Base-by-base conservation (phyloP, 1,140 invertebrate genomes). In the Akabosia matsudoensis region DNA sequence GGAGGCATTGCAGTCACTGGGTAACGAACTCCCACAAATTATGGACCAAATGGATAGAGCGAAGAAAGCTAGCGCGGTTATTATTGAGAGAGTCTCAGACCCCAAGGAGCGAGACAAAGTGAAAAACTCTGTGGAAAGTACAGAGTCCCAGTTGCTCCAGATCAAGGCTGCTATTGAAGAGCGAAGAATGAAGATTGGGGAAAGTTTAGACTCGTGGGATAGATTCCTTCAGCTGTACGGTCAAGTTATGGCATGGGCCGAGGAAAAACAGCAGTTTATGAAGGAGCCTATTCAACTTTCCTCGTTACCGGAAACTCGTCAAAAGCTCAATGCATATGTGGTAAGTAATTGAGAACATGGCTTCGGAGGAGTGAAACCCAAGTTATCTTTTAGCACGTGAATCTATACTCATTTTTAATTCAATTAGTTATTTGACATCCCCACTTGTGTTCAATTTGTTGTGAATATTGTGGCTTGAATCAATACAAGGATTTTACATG, bases 311-410 rank as follows among this genome's bases (percentile, higher is more conserved):
- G 91, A 93, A 83, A 90, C 93, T 22, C 90, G 91, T 81, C 91
- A 93, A 79, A 94, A 91, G 86, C 87, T 96, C 71, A 92, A 93
- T 83, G 92, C 94, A 84, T 96, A 96, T 85, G 90, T 91, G 86
- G 93, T 96, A 89, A 82, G 88, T 87, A 4, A 45, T 18, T 18
- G 78, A 72, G 33, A 22, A 22, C 30, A 22, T 56, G n/a, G 31
- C 26, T 1, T 18, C 24, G n/a, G 33, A 33, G 33, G 67, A 74
- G 37, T 10, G 18, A 45, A 45, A 45, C 7, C 7, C 18, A 18
- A 10, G 18, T 45, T 45, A 7, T 7, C 37, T 10, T 45, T 45
- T 45, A 45, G 37, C 7, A 45, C 37, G 37, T 45, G n/a, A n/a
- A n/a, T n/a, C n/a, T n/a, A n/a, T n/a, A n/a, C n/a, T n/a, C n/a